Percentiles rank a stretch among this genome's conserved stretches.
These are phyloP conservation scores for Pyrgus malvae DNA, from an alignment of 2,888 invertebrate species.

Conservation along the genomic window DNA sequence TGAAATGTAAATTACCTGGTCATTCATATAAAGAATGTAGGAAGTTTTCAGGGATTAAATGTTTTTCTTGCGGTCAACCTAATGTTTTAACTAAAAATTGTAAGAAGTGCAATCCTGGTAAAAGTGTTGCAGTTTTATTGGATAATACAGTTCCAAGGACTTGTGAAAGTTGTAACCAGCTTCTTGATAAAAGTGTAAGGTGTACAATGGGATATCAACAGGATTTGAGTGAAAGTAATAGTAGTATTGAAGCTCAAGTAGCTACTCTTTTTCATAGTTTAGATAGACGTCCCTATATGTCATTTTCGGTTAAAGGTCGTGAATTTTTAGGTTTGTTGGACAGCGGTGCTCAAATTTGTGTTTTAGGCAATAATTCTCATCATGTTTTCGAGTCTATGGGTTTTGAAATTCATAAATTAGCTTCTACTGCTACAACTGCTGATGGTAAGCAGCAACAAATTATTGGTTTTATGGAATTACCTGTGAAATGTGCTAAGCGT, in stretches of 20 bases:
- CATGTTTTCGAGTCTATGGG: not conserved
- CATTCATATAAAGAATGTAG: not conserved
- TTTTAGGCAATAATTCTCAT: not conserved
- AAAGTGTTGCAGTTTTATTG: not conserved
- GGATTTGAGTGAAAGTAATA: not conserved
- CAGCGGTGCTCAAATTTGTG: constrained; percentile 6
- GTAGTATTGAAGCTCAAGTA: not conserved
- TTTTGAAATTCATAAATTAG: not conserved
- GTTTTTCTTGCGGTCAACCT: constrained; percentile 1
- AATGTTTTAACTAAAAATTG: not conserved
- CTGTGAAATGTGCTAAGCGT: not conserved
- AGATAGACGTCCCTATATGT: not conserved
- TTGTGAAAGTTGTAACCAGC: not conserved
- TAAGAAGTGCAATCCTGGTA: not conserved
- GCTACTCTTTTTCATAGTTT: not conserved
- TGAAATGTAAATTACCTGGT: not conserved
- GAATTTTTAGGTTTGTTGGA: constrained; percentile 1
- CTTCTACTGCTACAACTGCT: constrained; percentile 1
- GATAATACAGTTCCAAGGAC: not conserved
- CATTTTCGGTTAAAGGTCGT: not conserved
- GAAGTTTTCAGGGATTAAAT: not conserved
- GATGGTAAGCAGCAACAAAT: constrained; percentile 3
- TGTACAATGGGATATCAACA: not conserved
- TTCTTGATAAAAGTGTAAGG: not conserved
- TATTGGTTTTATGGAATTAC: not conserved